Percentiles rank a stretch among this genome's conserved stretches.
Evolutionary conservation across 2,113 vertebrate species (phyloP).

Genomic region (Mobula birostris): DNA sequence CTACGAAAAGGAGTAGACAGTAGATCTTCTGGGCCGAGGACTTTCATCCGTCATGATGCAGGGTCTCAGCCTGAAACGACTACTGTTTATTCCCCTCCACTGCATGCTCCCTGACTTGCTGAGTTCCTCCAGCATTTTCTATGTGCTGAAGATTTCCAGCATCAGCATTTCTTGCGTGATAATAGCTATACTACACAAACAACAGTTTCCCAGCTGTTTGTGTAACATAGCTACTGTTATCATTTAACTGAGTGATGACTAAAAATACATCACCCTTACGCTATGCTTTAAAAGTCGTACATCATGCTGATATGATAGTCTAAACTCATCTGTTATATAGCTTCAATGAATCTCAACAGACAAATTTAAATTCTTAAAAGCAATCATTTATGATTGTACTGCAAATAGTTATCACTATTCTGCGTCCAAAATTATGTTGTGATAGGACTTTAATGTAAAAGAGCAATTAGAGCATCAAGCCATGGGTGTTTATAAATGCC

Average conservation of each 20-base stretch:
- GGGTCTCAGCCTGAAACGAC: too few relatives aligned
- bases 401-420: neutral
- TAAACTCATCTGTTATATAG: neutral
- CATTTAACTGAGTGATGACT: neutral
- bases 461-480: neutral
- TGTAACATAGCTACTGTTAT: neutral
- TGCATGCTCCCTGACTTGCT: too few relatives aligned
- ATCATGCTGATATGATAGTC: neutral
- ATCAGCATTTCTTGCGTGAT: too few relatives aligned
- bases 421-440: neutral
- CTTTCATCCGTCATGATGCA: too few relatives aligned
- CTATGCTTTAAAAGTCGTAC: neutral
- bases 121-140: too few relatives aligned
- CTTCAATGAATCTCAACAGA: neutral
- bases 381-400: neutral
- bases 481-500: neutral
- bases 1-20: too few relatives aligned
- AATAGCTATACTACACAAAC: too few relatives aligned
- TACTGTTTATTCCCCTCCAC: too few relatives aligned
- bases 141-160: too few relatives aligned
- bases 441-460: neutral
- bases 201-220: neutral
- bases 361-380: neutral
- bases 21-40: too few relatives aligned
- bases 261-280: neutral